Conservation (phyloP, 2,888 invertebrate genomes). For the Pelosia muscerda region DNA sequence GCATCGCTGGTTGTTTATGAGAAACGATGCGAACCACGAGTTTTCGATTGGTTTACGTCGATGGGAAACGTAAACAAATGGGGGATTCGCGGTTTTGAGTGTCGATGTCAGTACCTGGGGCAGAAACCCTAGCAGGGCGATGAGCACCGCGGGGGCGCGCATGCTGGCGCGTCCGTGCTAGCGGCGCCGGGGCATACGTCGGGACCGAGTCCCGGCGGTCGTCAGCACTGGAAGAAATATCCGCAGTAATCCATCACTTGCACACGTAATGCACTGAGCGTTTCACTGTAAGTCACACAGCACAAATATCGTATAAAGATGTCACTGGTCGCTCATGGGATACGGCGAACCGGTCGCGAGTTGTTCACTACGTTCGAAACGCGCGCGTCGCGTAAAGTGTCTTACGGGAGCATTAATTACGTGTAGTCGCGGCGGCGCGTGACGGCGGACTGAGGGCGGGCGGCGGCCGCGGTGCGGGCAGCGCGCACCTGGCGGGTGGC, state of each 20-base stretch:
- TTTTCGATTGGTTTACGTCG: conserved; percentile 59
- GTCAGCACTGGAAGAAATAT: conserved; percentile 77
- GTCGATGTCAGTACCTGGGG: conserved; percentile 83
- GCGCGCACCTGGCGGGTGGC: conserved; percentile 77
- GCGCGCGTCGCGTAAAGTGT: conserved; percentile 82
- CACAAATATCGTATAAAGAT: conserved; percentile 79
- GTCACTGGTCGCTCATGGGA: conserved; percentile 83
- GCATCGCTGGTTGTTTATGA: conserved; percentile 59
- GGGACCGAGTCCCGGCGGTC: conserved; percentile 74
- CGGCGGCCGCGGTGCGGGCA: conserved; percentile 80
- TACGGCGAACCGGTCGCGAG: conserved; percentile 81
- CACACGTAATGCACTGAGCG: conserved; percentile 80
- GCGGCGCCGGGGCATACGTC: conserved; percentile 85
- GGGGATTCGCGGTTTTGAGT: conserved; percentile 75
- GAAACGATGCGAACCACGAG: conserved; percentile 59
- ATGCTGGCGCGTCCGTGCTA: conserved; percentile 84
- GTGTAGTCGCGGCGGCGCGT: conserved; percentile 80
- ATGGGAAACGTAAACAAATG: conserved; percentile 73
- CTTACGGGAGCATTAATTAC: conserved; percentile 70
- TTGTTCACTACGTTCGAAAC: conserved; percentile 84
- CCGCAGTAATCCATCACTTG: conserved; percentile 85
- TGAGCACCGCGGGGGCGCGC: conserved; percentile 85
- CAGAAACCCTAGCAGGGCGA: conserved; percentile 86
- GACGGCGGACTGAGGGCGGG: conserved; percentile 85
- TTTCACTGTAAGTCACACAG: conserved; percentile 85